Evolutionary conservation across 2,888 invertebrate species (phyloP), one percentile per base, ranked within the genome.

Genomic region (Uloborus plumipes): DNA sequence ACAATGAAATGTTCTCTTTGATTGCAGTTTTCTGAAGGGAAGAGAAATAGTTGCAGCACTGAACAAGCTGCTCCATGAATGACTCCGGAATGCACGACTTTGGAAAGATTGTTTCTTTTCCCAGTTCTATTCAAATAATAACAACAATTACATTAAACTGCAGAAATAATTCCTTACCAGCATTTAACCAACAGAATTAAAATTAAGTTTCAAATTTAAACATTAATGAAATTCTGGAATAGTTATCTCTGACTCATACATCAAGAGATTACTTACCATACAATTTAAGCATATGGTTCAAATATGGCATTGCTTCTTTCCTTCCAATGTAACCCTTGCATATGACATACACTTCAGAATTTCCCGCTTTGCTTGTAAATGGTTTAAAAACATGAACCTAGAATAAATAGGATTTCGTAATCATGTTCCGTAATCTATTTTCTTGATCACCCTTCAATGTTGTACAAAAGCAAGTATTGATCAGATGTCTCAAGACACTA

Each of bases 311-410:
- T 53, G 66, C n/a, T 4, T 22, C 31, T 64, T 74, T 64, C 20
- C 62, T 47, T 15, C 84, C 82, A 4, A 72, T 18, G 58, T 85
- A 87, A 20, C 84, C 80, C 47, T 86, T 26, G 61, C 89, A 89
- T n/a, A 98, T 90, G 0, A 96, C 91, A 88, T 98, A 98, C 0
- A 95, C 92, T 89, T 98, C 98, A 0, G 98, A 98, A 89, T 98
- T 98, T 11, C 98, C 98, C 87, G 94, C 93, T 88, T 96, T 95
- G n/a, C 98, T 98, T 0, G 95, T 95, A 0, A 93, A 93, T 0
- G 98, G 98, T 88, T 98, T 98, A 88, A 93, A 94, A 20, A 95
- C 90, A 86, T 92, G 91, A 0, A 98, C 93, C 88, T 92, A 90
- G 6, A 59, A 58, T 7, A 71, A n/a, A 55, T 55, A 49, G n/a